Base-by-base conservation (phyloP, 2,113 vertebrate species). In the Micromys minutus region DNA sequence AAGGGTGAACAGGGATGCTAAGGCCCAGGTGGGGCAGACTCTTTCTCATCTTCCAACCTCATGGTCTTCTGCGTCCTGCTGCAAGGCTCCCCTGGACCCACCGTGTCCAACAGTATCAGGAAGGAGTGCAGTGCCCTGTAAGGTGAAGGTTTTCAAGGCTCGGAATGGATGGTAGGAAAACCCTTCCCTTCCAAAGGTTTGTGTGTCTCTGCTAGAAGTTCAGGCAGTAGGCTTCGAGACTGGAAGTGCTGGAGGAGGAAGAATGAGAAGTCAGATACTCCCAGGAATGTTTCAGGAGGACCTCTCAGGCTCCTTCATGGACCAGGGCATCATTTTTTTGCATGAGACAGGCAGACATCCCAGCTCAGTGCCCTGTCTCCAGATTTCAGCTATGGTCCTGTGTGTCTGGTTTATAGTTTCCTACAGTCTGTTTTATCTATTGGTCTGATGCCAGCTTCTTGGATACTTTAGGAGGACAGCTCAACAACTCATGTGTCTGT, bases 371-470 rank as follows among this genome's bases (percentile, higher is more conserved):
- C 21, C 69, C 79, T 75, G 29, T 55, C 36, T 87, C 45, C 65
- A 19, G 52, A 34, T 79, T 86, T 63, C 86, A 65, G 39, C 39
- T 84, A 15, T 65, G 24, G 42, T 29, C 50, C 76, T 3, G 1
- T 76, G 61, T 87, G n/a, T 92, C 71, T 71, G 50, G 19, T 52
- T 36, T 59, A 5, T 59, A 76, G 71, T 85, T 50, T 89, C 24
- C 71, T 77, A 71, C 63, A 89, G 26, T 45, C 50, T 92, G 71
- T 26, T 57, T 71, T 52, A 5, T 94, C 47, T 87, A 42, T 95
- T 34, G 52, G 55, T 90, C 89, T 52, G 74, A 91, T 84, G 77
- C 79, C 88, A 61, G 75, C 84, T 47, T 90, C 81, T 83, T 2
- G 2, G 22, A 69, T 59, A 88, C 55, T 94, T 42, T 36, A 72